These are phyloP conservation scores for Troides aeacus DNA, from an alignment of 2,888 invertebrate species.

Conservation along the genomic window DNA sequence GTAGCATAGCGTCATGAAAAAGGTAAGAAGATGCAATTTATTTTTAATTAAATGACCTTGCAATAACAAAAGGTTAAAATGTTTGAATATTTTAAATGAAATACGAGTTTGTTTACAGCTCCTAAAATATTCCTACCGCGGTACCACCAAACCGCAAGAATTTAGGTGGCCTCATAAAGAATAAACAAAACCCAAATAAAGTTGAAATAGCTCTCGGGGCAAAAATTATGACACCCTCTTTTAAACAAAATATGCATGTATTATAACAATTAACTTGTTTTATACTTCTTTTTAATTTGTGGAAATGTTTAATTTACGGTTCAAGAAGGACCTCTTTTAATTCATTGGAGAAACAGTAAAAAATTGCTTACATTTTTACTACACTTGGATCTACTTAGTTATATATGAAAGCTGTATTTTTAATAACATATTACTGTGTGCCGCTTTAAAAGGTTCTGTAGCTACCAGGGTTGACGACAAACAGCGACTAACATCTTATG, in stretches of 20 bases:
- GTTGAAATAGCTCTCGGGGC: constrained; percentile 2
- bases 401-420: too few relatives aligned
- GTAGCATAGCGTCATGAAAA: too few relatives aligned
- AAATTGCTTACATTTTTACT: too few relatives aligned
- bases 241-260: constrained; percentile 12
- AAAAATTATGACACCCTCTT: constrained; percentile 9
- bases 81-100: not conserved
- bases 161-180: constrained; percentile 12
- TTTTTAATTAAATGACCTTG: too few relatives aligned
- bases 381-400: too few relatives aligned
- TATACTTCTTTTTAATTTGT: not conserved
- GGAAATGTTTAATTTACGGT: not conserved
- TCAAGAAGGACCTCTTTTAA: not conserved
- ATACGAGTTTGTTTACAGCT: not conserved
- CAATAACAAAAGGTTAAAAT: not conserved
- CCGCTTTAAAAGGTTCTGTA: too few relatives aligned
- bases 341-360: too few relatives aligned
- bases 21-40: too few relatives aligned
- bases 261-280: constrained; percentile 1
- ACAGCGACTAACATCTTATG: too few relatives aligned
- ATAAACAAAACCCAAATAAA: constrained; percentile 18
- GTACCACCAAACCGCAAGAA: constrained; percentile 11
- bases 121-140: constrained; percentile 2
- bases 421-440: too few relatives aligned
- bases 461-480: too few relatives aligned